Base-by-base conservation (phyloP, 2,797 vertebrate species). In the Micromesistius poutassou region DNA sequence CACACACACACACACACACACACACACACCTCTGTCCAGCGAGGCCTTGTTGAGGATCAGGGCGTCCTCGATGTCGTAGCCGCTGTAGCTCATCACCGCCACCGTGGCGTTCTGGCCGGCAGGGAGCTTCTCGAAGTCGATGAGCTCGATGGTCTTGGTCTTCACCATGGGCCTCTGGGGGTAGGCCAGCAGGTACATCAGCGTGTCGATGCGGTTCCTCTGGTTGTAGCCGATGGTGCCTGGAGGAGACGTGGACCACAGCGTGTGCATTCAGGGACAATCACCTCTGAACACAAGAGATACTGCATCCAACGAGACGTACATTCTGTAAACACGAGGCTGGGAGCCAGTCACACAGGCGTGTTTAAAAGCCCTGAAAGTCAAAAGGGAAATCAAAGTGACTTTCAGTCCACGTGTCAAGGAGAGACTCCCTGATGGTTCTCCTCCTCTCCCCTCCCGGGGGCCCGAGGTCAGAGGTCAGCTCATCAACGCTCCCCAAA, bases 131-230 rank as follows among this genome's bases (percentile, higher is more conserved):
- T 99, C 98, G 87, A 99, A 99, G 73, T 98, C 96, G 62, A 98
- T 99, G 79, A 99, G 85, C 88, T 99, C 98, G 19, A 99, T 99
- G 78, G 98, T 99, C 93, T 96, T 98, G 9, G 98, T 99, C 91
- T 99, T 99, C 82, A 99, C 98, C 98, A 99, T 99, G n/a, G 98
- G 98, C 80, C 85, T 96, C 86, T 98, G 98, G 0, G 98, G 98
- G 87, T 99, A 99, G 0, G 95, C 97, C 25, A 99, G 91, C 35
- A 99, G 93, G 90, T 99, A 99, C 98, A 99, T 99, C 42, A 99
- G 95, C 0, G 98, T 99, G 89, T 99, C 98, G 22, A 99, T 99
- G 22, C 98, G 95, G 87, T 99, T 99, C 86, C 97, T 95, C 88
- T 99, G 98, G 87, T 99, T 99, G 87, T 99, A 99, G 77, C 98